Percentiles rank a stretch among this genome's conserved stretches.
These are phyloP conservation scores for Sphenopsis melanotis DNA, from an alignment of 2,797 vertebrate species.

Conservation along the genomic window DNA sequence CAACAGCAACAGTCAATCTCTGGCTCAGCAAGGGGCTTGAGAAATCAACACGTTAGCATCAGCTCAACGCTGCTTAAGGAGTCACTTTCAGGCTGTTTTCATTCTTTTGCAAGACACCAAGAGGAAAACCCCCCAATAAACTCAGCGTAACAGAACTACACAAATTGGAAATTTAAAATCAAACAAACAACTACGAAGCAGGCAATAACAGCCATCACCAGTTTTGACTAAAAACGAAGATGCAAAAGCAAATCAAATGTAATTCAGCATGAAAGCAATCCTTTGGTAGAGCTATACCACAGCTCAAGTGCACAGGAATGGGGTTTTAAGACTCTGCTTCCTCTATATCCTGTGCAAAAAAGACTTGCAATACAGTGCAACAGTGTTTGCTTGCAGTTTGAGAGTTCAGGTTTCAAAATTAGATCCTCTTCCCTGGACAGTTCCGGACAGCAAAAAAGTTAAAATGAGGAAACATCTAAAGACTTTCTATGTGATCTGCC, in stretches of 20 bases:
- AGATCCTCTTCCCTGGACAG: neutral
- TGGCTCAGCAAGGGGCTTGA: neutral
- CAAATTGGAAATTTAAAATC: neutral
- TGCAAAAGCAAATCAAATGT: neutral
- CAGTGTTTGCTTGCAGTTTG: neutral
- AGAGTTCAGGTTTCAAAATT: neutral
- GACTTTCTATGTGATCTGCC: neutral
- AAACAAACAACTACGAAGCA: neutral
- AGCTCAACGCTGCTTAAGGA: fast-evolving
- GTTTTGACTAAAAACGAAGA: neutral
- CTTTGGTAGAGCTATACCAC: neutral
- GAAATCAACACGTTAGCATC: neutral
- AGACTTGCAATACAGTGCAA: neutral
- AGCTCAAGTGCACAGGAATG: neutral
- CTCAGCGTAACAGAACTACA: neutral
- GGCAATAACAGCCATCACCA: neutral
- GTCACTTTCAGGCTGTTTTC: neutral
- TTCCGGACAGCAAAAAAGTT: neutral
- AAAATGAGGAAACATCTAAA: neutral
- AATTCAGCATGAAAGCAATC: neutral
- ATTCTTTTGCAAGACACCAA: neutral
- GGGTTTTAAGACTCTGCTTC: neutral
- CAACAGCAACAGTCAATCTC: neutral
- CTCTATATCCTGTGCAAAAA: neutral
- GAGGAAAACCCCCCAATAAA: neutral